Evolutionary conservation across 2,888 invertebrate genomes (phyloP).

Genomic region (Rotaria magnacalcarata): DNA sequence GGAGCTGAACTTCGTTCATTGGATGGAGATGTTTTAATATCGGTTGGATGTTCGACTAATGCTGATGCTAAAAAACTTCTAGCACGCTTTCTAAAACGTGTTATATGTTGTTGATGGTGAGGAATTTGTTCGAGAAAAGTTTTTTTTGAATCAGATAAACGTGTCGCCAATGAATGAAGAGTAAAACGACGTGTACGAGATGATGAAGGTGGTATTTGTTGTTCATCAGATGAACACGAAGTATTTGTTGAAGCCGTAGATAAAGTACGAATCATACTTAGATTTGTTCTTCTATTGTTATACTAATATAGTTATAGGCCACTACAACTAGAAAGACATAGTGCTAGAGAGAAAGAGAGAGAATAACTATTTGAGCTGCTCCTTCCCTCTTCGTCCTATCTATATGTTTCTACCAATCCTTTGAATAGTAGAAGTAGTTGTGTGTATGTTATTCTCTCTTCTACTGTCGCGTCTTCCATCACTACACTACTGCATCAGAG

Average conservation of each 20-base stretch:
- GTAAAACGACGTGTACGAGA: background rate
- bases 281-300: background rate
- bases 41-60: background rate
- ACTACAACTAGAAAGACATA: background rate
- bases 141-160: slow-evolving; percentile 22
- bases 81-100: slow-evolving; percentile 13
- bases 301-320: background rate
- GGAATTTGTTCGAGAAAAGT: background rate
- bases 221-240: background rate
- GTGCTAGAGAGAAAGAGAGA: background rate
- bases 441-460: background rate
- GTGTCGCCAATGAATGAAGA: background rate
- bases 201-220: background rate
- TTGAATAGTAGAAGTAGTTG: background rate
- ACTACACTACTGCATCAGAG: background rate
- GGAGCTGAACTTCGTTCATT: background rate
- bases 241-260: background rate
- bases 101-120: slow-evolving; percentile 2
- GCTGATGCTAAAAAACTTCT: slow-evolving; percentile 10
- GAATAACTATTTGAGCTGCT: background rate
- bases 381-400: background rate
- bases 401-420: background rate
- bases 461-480: background rate
- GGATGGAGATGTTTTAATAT: background rate
- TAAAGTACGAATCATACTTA: background rate